These are phyloP conservation scores for Platysternon megacephalum DNA, from an alignment of 2,113 vertebrate genomes.

Conservation along the genomic window DNA sequence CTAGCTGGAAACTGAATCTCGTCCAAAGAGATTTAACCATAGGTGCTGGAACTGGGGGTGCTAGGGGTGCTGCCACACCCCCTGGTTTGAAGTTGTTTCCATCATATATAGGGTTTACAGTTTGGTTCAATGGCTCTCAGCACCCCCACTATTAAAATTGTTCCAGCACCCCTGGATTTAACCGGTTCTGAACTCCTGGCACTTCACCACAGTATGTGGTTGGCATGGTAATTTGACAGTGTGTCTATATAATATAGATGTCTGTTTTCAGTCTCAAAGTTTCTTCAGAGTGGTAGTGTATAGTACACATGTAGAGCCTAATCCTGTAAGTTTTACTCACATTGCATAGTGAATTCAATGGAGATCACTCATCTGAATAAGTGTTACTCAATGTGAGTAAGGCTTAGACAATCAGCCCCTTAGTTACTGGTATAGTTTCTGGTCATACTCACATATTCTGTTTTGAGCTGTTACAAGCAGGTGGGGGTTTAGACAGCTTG, in stretches of 20 bases:
- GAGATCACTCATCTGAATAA: not conserved
- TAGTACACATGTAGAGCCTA: not conserved
- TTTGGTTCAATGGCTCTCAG: too few species aligned
- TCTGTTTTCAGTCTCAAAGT: not conserved
- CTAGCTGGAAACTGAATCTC: not conserved
- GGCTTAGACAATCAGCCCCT: not conserved
- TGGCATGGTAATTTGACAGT: not conserved
- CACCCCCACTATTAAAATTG: too few species aligned
- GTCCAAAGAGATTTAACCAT: not conserved
- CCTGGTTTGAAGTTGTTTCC: too few species aligned
- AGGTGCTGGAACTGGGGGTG: too few species aligned
- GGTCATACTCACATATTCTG: not conserved
- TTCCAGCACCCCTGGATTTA: too few species aligned
- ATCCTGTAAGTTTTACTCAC: not conserved
- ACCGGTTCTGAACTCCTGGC: not conserved
- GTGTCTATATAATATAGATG: not conserved
- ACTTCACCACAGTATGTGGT: fast-evolving
- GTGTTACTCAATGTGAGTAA: not conserved
- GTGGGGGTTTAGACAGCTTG: constrained; percentile 55
- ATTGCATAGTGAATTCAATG: not conserved
- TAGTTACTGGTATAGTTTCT: constrained; percentile 17
- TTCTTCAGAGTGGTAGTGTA: not conserved
- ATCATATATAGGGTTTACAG: too few species aligned
- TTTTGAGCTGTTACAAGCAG: constrained; percentile 53
- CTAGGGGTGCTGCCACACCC: too few species aligned